A percentile compares a stretch with the other conserved stretches of the same genome.
These are phyloP conservation scores for Ptychodera flava DNA, from an alignment of 35 echinoderm and acorn worm species.

Conservation along the genomic window DNA sequence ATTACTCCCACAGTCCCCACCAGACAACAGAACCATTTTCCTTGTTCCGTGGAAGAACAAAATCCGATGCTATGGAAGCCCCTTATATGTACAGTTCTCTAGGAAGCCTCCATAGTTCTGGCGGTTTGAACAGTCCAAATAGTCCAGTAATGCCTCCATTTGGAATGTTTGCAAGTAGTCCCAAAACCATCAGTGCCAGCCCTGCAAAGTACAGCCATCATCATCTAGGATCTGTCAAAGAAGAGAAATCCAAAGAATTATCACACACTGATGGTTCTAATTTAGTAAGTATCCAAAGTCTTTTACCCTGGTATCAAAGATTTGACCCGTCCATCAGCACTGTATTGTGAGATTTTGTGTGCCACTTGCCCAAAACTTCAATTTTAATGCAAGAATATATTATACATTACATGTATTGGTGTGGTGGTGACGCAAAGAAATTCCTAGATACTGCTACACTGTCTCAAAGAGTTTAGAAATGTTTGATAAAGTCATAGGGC, in stretches of 20 bases:
- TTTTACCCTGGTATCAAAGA: no score
- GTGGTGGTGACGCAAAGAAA: no score
- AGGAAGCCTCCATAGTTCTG: neutral
- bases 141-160: neutral
- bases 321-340: no score
- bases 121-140: neutral
- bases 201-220: neutral
- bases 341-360: no score
- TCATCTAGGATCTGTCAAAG: neutral
- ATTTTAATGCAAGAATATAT: no score
- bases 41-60: neutral
- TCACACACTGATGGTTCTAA: neutral
- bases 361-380: no score
- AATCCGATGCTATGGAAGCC: neutral
- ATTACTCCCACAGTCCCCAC: neutral
- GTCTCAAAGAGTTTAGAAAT: no score
- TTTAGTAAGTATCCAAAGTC: neutral
- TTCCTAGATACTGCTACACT: no score
- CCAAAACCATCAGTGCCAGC: neutral
- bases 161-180: neutral
- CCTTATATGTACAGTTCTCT: neutral
- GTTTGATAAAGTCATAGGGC: no score
- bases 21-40: neutral
- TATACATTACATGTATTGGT: no score
- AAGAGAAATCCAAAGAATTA: neutral